phyloP scores from a whole-genome alignment of 2,888 invertebrate genomes.

The Xestia xanthographa region DNA sequence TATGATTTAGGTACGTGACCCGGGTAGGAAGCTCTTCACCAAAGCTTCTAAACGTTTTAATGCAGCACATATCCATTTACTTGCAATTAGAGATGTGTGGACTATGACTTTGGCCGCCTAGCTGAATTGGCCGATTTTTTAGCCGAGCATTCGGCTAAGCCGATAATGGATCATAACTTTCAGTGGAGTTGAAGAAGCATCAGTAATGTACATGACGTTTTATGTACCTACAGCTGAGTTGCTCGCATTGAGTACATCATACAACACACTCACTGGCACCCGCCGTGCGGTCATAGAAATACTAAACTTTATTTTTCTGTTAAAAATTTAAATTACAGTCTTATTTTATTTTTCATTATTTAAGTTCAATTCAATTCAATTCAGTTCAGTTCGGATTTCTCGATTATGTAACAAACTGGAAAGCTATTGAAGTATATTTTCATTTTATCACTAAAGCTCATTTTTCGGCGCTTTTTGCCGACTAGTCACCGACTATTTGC shows the following conservation, averaged over 20 bases:
- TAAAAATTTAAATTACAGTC: not conserved
- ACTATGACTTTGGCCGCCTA: not conserved
- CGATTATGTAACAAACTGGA: not conserved
- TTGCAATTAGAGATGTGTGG: slow-evolving; percentile 25
- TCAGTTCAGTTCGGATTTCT: not conserved
- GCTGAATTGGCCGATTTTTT: not conserved
- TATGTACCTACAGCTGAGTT: not conserved
- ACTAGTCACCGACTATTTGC: not conserved
- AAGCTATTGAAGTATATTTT: not conserved
- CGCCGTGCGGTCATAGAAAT: not conserved
- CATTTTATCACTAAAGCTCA: too few species aligned
- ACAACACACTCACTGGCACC: not conserved
- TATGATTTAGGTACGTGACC: slow-evolving; percentile 69
- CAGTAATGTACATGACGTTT: not conserved
- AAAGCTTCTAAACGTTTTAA: slow-evolving; percentile 53
- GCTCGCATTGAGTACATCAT: not conserved
- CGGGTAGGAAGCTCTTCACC: slow-evolving; percentile 43
- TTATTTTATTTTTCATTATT: not conserved
- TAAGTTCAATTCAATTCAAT: not conserved
- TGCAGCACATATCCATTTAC: slow-evolving; percentile 54
- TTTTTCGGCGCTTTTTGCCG: not conserved
- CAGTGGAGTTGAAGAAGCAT: not conserved
- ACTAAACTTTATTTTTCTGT: not conserved
- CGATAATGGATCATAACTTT: not conserved
- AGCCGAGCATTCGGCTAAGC: not conserved